Evolutionary conservation across 2,888 invertebrate species (phyloP), one percentile per base, ranked within the genome.

Genomic region (Lepeophtheirus nordmannii): DNA sequence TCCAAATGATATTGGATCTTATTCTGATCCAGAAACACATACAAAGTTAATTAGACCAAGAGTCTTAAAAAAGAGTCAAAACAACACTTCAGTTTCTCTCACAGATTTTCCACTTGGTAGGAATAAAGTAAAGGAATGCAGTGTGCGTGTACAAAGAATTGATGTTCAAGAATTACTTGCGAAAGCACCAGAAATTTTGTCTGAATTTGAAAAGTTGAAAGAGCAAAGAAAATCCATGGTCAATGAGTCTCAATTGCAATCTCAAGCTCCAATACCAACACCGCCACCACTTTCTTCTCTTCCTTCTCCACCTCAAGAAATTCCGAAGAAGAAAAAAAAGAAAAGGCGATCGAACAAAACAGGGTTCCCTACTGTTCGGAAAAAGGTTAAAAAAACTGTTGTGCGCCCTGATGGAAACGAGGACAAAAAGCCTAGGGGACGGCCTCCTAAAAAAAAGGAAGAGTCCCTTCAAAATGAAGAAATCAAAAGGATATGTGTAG

Each of bases 321-420:
- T 30, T 30, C n/a, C 56, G 11, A 46, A 53, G 22, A 46, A 72
- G 1, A 81, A 82, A 71, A 79, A 80, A 71, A 80, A 80, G 70
- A 75, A 78, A 10, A 74, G 80, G 20, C 80, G 87, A 71, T 81
- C 87, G 57, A 90, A 90, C 73, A 80, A 88, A 71, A 90, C 89
- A 20, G 91, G 91, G 5, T 91, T 91, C 74, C 91, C 91, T 0
- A 86, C 83, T 23, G 78, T 86, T 17, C 87, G 87, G 72, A 85
- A 46, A 46, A 46, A 46, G 8, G 53, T 46, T 17, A 46, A 46
- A 83, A 73, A 89, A 88, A 76, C 30, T 30, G 30, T 30, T 30
- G 30, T 30, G 30, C 30, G 30, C 30, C 2, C 30, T 30, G 30
- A 30, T 30, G 30, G 30, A 30, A 30, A 30, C 30, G 30, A 72